Percentiles rank a stretch among this genome's conserved stretches.
phyloP scores from a whole-genome alignment of 2,113 vertebrate species.

The Pseudopodoces humilis region DNA sequence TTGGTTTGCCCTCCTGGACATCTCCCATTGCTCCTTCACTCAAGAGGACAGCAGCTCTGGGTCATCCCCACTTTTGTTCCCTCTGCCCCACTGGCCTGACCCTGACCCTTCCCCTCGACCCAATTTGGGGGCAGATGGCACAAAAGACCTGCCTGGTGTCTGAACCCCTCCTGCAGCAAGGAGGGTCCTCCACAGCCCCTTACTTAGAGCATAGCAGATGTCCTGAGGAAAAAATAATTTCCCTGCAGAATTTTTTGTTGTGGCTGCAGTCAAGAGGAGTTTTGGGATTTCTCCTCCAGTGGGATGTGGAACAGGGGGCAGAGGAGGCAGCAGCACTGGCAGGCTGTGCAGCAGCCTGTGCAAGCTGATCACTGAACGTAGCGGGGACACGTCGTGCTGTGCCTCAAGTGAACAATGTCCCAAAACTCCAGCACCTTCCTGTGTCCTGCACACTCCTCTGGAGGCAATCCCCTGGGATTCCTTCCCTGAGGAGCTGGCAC shows the following conservation, averaged over 20 bases:
- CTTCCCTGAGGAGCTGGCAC: not conserved
- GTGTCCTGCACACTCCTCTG: not conserved
- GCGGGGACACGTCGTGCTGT: not conserved
- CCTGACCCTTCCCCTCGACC: not conserved
- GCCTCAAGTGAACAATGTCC: not conserved
- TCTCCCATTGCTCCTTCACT: not conserved
- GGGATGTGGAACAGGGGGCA: not conserved
- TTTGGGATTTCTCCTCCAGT: not conserved
- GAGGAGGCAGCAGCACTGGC: not conserved
- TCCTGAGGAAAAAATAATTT: not conserved
- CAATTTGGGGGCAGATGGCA: not conserved
- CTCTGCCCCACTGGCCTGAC: not conserved
- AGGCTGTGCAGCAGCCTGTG: not conserved
- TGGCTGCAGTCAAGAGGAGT: not conserved
- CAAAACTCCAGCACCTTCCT: not conserved
- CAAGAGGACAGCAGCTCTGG: not conserved
- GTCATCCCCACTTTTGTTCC: not conserved
- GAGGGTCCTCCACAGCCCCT: not conserved
- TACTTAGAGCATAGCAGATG: not conserved
- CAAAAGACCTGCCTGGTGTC: not conserved
- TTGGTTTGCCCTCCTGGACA: not conserved
- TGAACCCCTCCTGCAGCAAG: not conserved
- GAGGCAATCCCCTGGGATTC: not conserved
- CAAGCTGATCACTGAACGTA: not conserved
- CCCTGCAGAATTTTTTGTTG: not conserved